Evolutionary conservation across 2,113 vertebrate genomes (phyloP).

Genomic region (Chiloscyllium plagiosum): DNA sequence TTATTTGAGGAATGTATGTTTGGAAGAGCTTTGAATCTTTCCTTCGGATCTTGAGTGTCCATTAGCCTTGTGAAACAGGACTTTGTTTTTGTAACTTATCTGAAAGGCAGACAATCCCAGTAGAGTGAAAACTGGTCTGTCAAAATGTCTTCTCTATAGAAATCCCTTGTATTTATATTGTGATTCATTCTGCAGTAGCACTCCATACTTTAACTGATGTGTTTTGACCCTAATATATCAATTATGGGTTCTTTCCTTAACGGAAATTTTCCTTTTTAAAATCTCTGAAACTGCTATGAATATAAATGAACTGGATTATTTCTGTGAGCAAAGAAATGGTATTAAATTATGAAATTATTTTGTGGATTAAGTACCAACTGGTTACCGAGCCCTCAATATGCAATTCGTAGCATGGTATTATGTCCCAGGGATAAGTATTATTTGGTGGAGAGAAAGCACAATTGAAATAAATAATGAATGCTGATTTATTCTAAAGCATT

Average conservation of each 20-base stretch:
- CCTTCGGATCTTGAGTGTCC: not conserved
- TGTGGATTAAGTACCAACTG: not conserved
- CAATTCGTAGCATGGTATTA: not conserved
- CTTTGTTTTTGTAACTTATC: not conserved
- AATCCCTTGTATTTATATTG: not conserved
- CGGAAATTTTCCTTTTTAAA: not conserved
- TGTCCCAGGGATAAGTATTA: slow-evolving; percentile 12
- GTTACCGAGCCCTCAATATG: not conserved
- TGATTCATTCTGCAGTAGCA: not conserved
- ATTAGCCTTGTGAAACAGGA: not conserved
- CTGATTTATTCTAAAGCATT: not conserved
- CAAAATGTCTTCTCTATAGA: not conserved
- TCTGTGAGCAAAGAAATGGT: not conserved
- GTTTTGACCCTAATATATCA: not conserved
- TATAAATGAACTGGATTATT: not conserved
- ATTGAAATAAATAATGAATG: slow-evolving; percentile 27
- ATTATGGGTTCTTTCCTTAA: not conserved
- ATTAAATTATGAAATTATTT: not conserved
- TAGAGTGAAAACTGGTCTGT: not conserved
- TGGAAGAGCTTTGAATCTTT: not conserved
- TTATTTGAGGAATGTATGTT: not conserved
- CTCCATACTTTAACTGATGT: not conserved
- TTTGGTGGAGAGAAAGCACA: not conserved
- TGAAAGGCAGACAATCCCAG: not conserved
- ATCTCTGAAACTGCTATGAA: not conserved